Percentiles rank a stretch among this genome's conserved stretches.
These are phyloP conservation scores for Pectinophora gossypiella DNA, from an alignment of 1,140 invertebrate species.

Conservation along the genomic window DNA sequence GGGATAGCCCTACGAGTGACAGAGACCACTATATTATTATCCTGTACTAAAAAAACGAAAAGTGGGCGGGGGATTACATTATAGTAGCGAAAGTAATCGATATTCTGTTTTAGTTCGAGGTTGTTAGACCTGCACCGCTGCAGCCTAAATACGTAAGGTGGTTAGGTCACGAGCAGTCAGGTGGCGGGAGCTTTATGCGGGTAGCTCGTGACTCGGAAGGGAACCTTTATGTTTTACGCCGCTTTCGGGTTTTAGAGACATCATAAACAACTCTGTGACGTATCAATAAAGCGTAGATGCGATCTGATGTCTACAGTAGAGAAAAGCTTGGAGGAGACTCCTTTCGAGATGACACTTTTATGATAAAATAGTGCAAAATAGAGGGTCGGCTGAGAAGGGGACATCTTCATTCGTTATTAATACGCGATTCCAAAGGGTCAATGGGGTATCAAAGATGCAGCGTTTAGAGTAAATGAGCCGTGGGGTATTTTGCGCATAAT, in stretches of 20 bases:
- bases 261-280: slow-evolving; percentile 18
- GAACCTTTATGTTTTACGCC: neutral
- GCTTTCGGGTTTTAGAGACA: slow-evolving; percentile 12
- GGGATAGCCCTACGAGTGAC: slow-evolving; percentile 40
- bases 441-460: slow-evolving; percentile 51
- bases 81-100: slow-evolving; percentile 79
- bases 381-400: neutral
- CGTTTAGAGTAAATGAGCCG: slow-evolving; percentile 59
- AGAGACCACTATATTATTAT: slow-evolving; percentile 74
- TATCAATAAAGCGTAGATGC: slow-evolving; percentile 3
- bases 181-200: slow-evolving; percentile 26
- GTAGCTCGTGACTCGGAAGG: slow-evolving; percentile 15
- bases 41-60: slow-evolving; percentile 76
- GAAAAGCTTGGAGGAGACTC: neutral
- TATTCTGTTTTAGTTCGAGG: slow-evolving; percentile 74
- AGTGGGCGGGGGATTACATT: slow-evolving; percentile 75
- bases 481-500: slow-evolving; percentile 62
- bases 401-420: slow-evolving; percentile 45
- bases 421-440: slow-evolving; percentile 43
- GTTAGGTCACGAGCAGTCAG: slow-evolving; percentile 36
- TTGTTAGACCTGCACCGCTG: slow-evolving; percentile 66
- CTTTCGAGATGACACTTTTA: neutral
- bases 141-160: slow-evolving; percentile 59
- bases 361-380: neutral
- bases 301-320: neutral